These are phyloP conservation scores for Phyllotreta cruciferae DNA, from an alignment of 2,888 invertebrate genomes.

Conservation along the genomic window DNA sequence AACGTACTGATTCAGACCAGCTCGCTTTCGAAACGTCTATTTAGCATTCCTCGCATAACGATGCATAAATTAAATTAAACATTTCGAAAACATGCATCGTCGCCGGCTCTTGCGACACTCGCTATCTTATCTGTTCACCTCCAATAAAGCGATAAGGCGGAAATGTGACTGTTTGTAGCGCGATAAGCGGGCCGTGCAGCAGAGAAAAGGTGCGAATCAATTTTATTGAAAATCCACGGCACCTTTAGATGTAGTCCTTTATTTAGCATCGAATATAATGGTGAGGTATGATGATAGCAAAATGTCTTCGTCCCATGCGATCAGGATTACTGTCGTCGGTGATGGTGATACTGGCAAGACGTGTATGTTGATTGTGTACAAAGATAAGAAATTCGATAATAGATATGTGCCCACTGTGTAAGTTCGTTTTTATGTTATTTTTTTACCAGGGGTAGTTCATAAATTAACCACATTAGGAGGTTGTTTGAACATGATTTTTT, in stretches of 20 bases:
- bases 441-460: background rate
- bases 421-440: constrained; percentile 57
- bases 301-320: constrained; percentile 53
- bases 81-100: constrained; percentile 3
- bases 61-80: constrained; percentile 1
- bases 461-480: too few relatives aligned
- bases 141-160: constrained; percentile 23
- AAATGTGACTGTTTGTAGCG: background rate
- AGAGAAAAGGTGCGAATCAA: constrained; percentile 2
- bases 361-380: constrained; percentile 72
- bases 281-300: constrained; percentile 11
- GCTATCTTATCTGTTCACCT: constrained; percentile 17
- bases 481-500: too few relatives aligned
- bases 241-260: background rate
- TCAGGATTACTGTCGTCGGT: constrained; percentile 86
- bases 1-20: too few relatives aligned
- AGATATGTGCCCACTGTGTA: constrained; percentile 86
- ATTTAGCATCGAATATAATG: background rate
- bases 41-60: background rate
- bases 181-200: constrained; percentile 2
- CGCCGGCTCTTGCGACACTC: background rate
- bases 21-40: background rate
- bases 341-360: constrained; percentile 93
- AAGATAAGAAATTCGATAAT: constrained; percentile 77
- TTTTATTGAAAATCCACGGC: background rate